phyloP scores from a whole-genome alignment of 2,797 vertebrate genomes.

The Parotocinclus haroldoi region DNA sequence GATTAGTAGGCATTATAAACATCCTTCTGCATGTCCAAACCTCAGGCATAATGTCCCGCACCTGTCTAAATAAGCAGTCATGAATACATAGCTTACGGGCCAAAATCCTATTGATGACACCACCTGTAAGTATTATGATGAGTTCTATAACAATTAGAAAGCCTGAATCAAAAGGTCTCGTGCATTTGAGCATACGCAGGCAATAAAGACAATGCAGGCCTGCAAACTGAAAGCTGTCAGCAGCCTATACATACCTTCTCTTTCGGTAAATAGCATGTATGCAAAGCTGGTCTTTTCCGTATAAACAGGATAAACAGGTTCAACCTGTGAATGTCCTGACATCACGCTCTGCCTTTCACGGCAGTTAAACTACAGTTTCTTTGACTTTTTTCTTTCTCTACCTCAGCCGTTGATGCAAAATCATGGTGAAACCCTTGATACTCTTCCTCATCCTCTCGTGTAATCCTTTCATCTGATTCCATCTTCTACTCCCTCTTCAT shows the following conservation, averaged over 20 bases:
- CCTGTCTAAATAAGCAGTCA: too few relatives aligned
- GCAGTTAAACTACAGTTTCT: conserved; percentile 36
- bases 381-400: conserved; percentile 14
- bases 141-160: too few relatives aligned
- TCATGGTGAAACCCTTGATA: conserved; percentile 24
- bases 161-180: too few relatives aligned
- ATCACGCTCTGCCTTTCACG: conserved; percentile 9
- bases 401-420: conserved; percentile 36
- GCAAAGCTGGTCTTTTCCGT: not conserved
- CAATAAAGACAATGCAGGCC: too few relatives aligned
- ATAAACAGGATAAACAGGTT: conserved; percentile 22
- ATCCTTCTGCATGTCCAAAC: too few relatives aligned
- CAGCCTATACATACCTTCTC: not conserved
- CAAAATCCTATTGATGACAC: too few relatives aligned
- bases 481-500: conserved; percentile 33
- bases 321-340: not conserved
- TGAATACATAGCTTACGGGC: too few relatives aligned
- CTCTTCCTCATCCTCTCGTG: conserved; percentile 1
- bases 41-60: too few relatives aligned
- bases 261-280: not conserved
- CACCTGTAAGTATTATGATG: too few relatives aligned
- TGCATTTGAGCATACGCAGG: too few relatives aligned
- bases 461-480: conserved; percentile 56
- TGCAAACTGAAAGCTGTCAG: not conserved
- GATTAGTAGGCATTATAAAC: too few relatives aligned